Evolutionary conservation across 1,140 invertebrate species (phyloP).

Genomic region (Caenorhabditis brenneri): DNA sequence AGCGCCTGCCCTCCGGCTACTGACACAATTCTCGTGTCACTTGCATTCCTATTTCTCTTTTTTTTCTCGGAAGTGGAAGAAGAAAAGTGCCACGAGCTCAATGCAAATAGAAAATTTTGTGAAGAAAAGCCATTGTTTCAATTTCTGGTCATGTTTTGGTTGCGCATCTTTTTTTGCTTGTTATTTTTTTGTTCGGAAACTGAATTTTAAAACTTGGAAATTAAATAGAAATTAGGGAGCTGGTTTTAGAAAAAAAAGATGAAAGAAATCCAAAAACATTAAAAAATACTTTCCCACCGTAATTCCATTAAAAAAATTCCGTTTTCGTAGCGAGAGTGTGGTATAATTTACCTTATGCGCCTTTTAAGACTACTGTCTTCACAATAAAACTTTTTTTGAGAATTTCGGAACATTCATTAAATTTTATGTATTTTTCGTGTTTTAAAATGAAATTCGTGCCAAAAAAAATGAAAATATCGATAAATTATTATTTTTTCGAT

Average conservation of each 20-base stretch:
- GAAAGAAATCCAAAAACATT: too few species aligned
- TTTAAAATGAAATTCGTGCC: too few species aligned
- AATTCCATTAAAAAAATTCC: background rate
- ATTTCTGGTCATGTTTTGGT: too few species aligned
- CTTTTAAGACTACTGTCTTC: background rate
- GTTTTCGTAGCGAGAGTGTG: background rate
- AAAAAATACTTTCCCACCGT: too few species aligned
- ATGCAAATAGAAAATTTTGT: slow-evolving; percentile 25
- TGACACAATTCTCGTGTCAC: background rate
- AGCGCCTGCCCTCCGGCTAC: background rate
- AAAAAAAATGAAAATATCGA: too few species aligned
- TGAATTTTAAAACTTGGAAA: background rate
- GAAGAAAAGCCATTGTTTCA: background rate
- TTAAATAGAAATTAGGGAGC: background rate
- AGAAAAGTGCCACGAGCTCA: slow-evolving; percentile 2
- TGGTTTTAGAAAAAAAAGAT: too few species aligned
- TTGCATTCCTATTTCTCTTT: background rate
- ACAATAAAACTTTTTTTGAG: background rate
- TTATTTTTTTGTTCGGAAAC: background rate
- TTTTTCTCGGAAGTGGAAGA: background rate
- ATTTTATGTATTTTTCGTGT: too few species aligned
- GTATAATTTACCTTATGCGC: background rate
- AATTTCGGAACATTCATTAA: background rate
- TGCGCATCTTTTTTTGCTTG: too few species aligned
- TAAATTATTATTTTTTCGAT: too few species aligned